These are phyloP conservation scores for Paradoxurus hermaphroditus DNA, from an alignment of 2,113 vertebrate species.

Conservation along the genomic window DNA sequence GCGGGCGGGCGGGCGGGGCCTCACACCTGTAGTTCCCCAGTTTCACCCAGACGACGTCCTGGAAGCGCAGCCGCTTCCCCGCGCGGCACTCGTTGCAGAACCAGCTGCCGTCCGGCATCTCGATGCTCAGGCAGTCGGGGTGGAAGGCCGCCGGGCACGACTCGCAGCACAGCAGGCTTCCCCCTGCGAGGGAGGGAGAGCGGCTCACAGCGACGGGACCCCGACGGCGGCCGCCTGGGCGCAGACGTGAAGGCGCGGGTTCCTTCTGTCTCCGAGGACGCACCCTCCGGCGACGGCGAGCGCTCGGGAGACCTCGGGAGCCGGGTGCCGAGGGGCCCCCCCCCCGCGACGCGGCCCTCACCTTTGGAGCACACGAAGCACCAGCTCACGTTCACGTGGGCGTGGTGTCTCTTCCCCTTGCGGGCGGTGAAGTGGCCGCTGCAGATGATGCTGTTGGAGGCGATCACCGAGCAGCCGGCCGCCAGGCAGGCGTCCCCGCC, in stretches of 20 bases:
- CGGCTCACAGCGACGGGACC: background rate
- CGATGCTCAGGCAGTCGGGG: conserved; percentile 96
- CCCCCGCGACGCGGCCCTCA: conserved; percentile 54
- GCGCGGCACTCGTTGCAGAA: conserved; percentile 97
- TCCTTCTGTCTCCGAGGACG: too few species aligned
- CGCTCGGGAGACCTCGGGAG: rapidly evolving
- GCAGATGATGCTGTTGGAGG: conserved; percentile 92
- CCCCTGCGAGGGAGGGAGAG: conserved; percentile 84
- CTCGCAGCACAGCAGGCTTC: conserved; percentile 96
- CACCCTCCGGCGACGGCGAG: too few species aligned
- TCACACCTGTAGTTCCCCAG: conserved; percentile 96
- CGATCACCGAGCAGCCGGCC: conserved; percentile 91
- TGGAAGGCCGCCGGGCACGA: conserved; percentile 98
- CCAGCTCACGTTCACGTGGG: conserved; percentile 99
- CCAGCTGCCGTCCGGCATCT: conserved; percentile 99
- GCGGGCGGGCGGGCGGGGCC: background rate
- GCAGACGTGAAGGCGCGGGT: too few species aligned
- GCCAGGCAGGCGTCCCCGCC: conserved; percentile 93
- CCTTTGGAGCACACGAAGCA: conserved; percentile 99
- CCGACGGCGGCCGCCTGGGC: too few species aligned
- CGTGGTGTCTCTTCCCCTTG: conserved; percentile 95
- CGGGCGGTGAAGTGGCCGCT: conserved; percentile 93
- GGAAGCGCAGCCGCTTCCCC: conserved; percentile 95
- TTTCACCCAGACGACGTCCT: conserved; percentile 99
- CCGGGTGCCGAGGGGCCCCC: rapidly evolving